phyloP scores from a whole-genome alignment of 2,113 vertebrate species.

The Chascanopsetta lugubris region DNA sequence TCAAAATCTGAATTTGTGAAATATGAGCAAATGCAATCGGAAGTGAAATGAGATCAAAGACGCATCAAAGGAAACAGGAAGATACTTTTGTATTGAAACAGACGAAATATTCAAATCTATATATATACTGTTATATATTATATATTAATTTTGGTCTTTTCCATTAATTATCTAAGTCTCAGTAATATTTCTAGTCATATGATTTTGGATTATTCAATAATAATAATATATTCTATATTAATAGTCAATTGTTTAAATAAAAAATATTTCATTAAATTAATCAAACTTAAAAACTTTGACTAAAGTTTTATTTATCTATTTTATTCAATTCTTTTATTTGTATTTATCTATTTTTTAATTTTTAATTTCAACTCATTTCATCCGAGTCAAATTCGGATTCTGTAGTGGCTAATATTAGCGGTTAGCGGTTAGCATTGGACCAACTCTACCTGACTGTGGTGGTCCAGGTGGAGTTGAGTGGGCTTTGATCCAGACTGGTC shows the following conservation, averaged over 20 bases:
- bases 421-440: background rate
- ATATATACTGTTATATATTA: too few relatives aligned
- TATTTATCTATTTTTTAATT: too few relatives aligned
- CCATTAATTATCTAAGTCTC: too few relatives aligned
- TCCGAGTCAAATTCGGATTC: background rate
- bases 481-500: slow-evolving; percentile 35
- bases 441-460: slow-evolving; percentile 7
- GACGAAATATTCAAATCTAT: too few relatives aligned
- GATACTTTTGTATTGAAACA: too few relatives aligned
- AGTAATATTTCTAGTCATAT: too few relatives aligned
- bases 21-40: background rate
- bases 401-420: background rate
- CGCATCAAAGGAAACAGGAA: background rate
- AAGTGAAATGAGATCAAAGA: background rate
- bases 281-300: too few relatives aligned
- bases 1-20: background rate
- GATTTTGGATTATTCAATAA: background rate
- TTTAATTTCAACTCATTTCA: too few relatives aligned
- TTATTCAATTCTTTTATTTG: background rate
- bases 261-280: too few relatives aligned
- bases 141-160: too few relatives aligned
- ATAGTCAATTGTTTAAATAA: too few relatives aligned
- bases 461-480: background rate
- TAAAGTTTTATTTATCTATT: background rate
- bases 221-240: too few relatives aligned